These are phyloP conservation scores for Heterodera schachtii DNA, from an alignment of 1,140 invertebrate species.

Conservation along the genomic window DNA sequence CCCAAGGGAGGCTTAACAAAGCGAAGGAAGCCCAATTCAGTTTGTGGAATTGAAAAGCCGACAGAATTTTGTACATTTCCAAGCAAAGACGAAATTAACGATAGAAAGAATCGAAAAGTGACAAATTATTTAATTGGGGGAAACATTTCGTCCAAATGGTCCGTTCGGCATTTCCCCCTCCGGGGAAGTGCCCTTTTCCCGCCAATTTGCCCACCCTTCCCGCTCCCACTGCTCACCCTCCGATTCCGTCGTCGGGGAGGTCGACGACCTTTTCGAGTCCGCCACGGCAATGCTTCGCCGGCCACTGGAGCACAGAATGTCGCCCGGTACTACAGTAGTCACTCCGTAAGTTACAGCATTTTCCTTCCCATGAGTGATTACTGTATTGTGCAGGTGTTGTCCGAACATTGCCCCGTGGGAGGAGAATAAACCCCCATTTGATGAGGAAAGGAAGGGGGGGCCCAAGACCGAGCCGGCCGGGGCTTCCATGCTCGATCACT, in stretches of 20 bases:
- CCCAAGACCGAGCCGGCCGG: not conserved
- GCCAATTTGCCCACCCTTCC: too few relatives aligned
- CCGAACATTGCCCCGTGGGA: not conserved
- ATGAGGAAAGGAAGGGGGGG: not conserved
- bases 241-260: not conserved
- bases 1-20: not conserved
- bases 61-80: not conserved
- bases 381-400: not conserved
- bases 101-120: too few relatives aligned
- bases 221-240: not conserved
- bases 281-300: not conserved
- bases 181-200: not conserved
- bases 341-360: not conserved
- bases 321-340: not conserved
- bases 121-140: too few relatives aligned
- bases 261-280: not conserved
- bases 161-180: too few relatives aligned
- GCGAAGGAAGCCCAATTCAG: not conserved
- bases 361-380: slow-evolving; percentile 1
- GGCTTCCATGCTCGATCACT: not conserved
- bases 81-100: not conserved
- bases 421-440: too few relatives aligned
- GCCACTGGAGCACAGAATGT: not conserved
- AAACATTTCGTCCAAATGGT: too few relatives aligned
- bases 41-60: not conserved